These are phyloP conservation scores for Harlomillsia oculata DNA, from an alignment of 1,140 invertebrate species.

Conservation along the genomic window DNA sequence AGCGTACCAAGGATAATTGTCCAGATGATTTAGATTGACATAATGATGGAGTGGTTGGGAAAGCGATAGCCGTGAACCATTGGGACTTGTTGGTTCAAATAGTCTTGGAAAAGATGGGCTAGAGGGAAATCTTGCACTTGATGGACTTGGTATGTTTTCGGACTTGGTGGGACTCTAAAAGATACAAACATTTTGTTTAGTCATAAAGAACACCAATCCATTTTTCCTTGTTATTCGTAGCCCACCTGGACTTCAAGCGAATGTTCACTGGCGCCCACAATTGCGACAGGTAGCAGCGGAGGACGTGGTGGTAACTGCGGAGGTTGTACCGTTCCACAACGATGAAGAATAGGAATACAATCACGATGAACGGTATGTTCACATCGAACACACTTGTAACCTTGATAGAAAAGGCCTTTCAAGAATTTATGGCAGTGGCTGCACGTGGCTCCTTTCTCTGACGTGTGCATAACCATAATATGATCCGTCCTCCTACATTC, in stretches of 20 bases:
- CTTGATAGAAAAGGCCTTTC: conserved; percentile 60
- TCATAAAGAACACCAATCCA: neutral
- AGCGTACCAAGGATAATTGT: conserved; percentile 53
- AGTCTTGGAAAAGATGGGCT: conserved; percentile 25
- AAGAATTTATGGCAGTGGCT: conserved; percentile 75
- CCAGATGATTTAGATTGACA: conserved; percentile 32
- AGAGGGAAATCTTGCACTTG: conserved; percentile 1
- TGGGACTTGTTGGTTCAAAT: conserved; percentile 28
- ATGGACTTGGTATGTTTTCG: neutral
- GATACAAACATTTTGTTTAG: neutral
- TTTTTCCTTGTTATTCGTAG: no score
- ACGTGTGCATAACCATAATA: conserved; percentile 71
- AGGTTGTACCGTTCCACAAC: conserved; percentile 32
- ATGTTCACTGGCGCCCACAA: no score
- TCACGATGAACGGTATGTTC: conserved; percentile 24
- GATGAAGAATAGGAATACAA: conserved; percentile 19
- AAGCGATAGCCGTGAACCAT: conserved; percentile 28
- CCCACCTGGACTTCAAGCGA: no score
- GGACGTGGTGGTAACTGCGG: conserved; percentile 35
- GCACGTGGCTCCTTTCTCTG: conserved; percentile 69
- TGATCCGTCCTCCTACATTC: conserved; percentile 66
- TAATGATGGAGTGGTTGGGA: conserved; percentile 29
- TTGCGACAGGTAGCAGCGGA: conserved; percentile 25
- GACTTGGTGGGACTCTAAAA: neutral
- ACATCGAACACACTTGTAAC: conserved; percentile 57